Conservation (phyloP, 2,797 vertebrate species). For the Potorous gilbertii region DNA sequence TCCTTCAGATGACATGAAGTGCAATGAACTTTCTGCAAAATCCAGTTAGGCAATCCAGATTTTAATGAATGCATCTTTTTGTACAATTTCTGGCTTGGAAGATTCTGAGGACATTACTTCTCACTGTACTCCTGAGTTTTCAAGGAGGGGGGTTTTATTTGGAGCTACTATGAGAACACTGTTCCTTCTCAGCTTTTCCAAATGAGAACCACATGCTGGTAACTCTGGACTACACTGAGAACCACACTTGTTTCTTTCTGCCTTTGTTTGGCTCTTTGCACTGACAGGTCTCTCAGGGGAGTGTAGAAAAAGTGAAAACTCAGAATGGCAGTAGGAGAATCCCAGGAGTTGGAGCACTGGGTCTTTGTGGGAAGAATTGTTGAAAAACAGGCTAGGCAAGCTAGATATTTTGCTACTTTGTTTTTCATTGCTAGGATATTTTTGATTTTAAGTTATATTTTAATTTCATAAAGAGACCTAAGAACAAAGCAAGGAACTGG, state of each 20-base stretch:
- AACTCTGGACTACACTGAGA: slow-evolving; percentile 56
- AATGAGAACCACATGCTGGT: slow-evolving; percentile 72
- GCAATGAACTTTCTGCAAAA: neutral
- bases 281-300: slow-evolving; percentile 54
- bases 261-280: slow-evolving; percentile 50
- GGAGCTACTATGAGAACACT: slow-evolving; percentile 63
- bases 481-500: neutral
- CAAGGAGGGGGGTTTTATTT: slow-evolving; percentile 58
- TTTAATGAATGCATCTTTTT: slow-evolving; percentile 69
- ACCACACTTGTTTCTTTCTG: slow-evolving; percentile 57
- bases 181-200: slow-evolving; percentile 65
- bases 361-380: slow-evolving; percentile 39
- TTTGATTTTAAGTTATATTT: neutral
- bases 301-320: slow-evolving; percentile 34
- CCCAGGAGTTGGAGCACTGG: slow-evolving; percentile 25
- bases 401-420: neutral
- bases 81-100: slow-evolving; percentile 49
- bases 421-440: neutral
- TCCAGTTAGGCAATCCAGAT: neutral
- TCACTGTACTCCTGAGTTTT: slow-evolving; percentile 49
- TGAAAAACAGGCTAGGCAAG: slow-evolving; percentile 41
- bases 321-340: slow-evolving; percentile 52
- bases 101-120: slow-evolving; percentile 55
- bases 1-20: neutral
- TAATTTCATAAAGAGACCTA: slow-evolving; percentile 5